Percentiles rank a stretch among this genome's conserved stretches.
Evolutionary conservation across 2,888 invertebrate genomes (phyloP).

Genomic region (Stratiomys singularior): DNA sequence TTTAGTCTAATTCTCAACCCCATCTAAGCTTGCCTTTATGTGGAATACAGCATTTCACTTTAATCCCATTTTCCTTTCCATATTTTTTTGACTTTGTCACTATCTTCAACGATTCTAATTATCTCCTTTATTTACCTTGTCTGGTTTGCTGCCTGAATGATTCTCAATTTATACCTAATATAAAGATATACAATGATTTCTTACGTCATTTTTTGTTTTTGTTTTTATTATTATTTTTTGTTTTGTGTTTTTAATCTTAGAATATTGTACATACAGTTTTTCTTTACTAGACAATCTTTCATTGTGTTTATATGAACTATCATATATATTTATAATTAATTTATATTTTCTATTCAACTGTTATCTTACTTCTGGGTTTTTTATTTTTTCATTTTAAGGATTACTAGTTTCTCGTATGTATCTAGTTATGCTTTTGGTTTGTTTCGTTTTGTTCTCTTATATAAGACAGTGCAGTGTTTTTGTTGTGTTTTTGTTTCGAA

Average conservation of each 20-base stretch:
- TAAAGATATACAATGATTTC: constrained; percentile 29
- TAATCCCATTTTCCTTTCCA: background rate
- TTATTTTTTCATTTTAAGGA: background rate
- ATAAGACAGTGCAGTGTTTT: constrained; percentile 42
- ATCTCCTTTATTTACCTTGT: constrained; percentile 18
- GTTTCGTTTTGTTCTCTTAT: constrained; percentile 14
- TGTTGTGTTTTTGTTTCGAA: constrained; percentile 39
- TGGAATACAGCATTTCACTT: background rate
- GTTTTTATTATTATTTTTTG: too few species aligned
- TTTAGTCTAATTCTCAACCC: background rate
- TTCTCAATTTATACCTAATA: background rate
- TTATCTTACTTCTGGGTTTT: background rate
- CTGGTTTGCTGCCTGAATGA: constrained; percentile 24
- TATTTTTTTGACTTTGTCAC: background rate
- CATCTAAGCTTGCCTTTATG: background rate
- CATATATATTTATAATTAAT: background rate
- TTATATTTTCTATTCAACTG: constrained; percentile 1
- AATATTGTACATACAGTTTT: constrained; percentile 41
- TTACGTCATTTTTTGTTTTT: constrained; percentile 11
- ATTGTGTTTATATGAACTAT: constrained; percentile 5
- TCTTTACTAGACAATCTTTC: constrained; percentile 9
- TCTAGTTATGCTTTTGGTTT: constrained; percentile 33
- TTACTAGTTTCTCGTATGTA: background rate
- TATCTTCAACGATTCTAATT: background rate
- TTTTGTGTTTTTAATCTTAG: constrained; percentile 23